Evolutionary conservation across 2,888 invertebrate species (phyloP).

Genomic region (Quadriops clusia): DNA sequence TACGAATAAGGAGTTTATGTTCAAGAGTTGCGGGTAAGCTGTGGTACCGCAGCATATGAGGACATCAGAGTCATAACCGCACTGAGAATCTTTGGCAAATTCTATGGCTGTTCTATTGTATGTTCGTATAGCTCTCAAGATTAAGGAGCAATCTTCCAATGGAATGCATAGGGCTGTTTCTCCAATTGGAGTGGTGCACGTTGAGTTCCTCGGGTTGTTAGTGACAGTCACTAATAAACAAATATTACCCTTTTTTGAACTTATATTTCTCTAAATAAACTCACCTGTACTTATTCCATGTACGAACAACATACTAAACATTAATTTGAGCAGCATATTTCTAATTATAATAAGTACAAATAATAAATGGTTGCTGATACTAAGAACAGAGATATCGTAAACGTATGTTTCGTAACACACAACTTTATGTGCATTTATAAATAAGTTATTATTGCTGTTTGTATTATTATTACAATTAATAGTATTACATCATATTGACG

Average conservation of each 20-base stretch:
- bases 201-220: conserved; percentile 1
- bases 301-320: too few species aligned
- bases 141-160: conserved; percentile 38
- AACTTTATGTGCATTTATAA: too few species aligned
- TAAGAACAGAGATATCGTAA: too few species aligned
- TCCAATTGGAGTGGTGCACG: conserved; percentile 19
- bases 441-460: too few species aligned
- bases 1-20: neutral
- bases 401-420: too few species aligned
- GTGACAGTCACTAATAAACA: conserved; percentile 2
- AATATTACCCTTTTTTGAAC: neutral
- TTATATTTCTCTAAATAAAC: neutral
- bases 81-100: conserved; percentile 42
- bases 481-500: too few species aligned
- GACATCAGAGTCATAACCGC: conserved; percentile 40
- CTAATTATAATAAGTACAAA: too few species aligned
- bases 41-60: conserved; percentile 41
- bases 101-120: conserved; percentile 22
- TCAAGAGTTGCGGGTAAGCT: neutral
- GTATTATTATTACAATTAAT: too few species aligned
- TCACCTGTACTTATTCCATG: neutral
- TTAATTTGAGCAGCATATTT: too few species aligned
- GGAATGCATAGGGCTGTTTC: conserved; percentile 38
- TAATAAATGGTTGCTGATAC: too few species aligned
- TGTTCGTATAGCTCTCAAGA: conserved; percentile 32